Conservation (phyloP, 1,140 invertebrate genomes). For the Teleogryllus occipitalis region DNA sequence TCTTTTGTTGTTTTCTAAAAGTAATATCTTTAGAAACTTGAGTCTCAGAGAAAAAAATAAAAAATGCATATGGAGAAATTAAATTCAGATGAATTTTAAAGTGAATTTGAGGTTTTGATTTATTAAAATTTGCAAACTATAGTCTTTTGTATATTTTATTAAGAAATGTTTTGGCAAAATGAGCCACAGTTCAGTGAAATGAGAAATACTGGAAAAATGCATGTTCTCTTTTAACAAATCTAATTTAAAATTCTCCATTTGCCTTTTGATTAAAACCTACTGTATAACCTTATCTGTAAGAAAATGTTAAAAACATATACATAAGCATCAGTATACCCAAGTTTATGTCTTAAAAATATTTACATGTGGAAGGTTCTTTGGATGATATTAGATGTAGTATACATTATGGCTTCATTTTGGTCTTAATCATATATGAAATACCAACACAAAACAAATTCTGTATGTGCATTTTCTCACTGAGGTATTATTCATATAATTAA, state of each 20-base stretch:
- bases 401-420: slow-evolving; percentile 4
- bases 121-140: not conserved
- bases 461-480: not conserved
- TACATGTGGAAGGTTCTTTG: slow-evolving; percentile 4
- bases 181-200: not conserved
- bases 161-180: not conserved
- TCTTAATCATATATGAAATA: not conserved
- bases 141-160: not conserved
- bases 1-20: not conserved
- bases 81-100: not conserved
- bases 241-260: slow-evolving; percentile 6
- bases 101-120: not conserved
- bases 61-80: slow-evolving; percentile 1
- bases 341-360: slow-evolving; percentile 6
- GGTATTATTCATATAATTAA: not conserved
- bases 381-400: not conserved
- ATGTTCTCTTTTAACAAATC: not conserved
- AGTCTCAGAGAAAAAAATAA: not conserved
- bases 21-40: not conserved
- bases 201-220: not conserved
- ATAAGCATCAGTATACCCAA: not conserved
- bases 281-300: slow-evolving; percentile 5
- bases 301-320: not conserved
- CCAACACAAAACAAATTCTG: not conserved
- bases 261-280: not conserved